phyloP scores from a whole-genome alignment of 2,888 invertebrate species.

The Lacanobia wlatinum region DNA sequence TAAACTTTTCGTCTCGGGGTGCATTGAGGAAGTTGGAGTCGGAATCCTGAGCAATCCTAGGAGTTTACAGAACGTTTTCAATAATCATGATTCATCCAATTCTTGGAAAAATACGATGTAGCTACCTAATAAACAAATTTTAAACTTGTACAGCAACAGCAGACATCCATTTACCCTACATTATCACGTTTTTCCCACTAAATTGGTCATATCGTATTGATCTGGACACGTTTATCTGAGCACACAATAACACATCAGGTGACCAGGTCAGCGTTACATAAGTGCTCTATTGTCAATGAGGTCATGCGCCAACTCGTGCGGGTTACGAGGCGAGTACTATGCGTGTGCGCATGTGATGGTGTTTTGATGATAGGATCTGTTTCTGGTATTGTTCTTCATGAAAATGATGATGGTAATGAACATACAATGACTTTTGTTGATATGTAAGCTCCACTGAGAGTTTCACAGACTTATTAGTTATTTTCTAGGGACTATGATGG shows the following conservation, averaged over 20 bases:
- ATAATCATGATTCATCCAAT: too few relatives aligned
- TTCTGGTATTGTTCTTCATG: constrained; percentile 27
- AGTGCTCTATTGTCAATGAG: constrained; percentile 82
- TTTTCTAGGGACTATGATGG: too few relatives aligned
- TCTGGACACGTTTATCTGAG: constrained; percentile 59
- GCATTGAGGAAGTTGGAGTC: neutral
- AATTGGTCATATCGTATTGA: constrained; percentile 54
- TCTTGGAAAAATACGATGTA: neutral
- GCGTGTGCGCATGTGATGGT: constrained; percentile 54
- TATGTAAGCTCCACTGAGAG: too few relatives aligned
- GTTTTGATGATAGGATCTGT: constrained; percentile 38
- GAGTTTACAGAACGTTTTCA: neutral
- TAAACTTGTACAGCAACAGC: neutral
- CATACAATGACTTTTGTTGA: neutral
- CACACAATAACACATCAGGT: constrained; percentile 71
- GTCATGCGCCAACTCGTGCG: constrained; percentile 72
- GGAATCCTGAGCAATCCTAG: neutral
- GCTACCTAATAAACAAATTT: neutral
- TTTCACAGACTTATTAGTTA: neutral
- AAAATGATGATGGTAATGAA: neutral
- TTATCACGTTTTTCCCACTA: constrained; percentile 42
- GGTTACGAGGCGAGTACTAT: constrained; percentile 54
- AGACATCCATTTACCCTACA: neutral
- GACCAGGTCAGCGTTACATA: constrained; percentile 83
- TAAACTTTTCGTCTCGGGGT: neutral